These are phyloP conservation scores for Exocentrus adspersus DNA, from an alignment of 2,888 invertebrate genomes.

Conservation along the genomic window DNA sequence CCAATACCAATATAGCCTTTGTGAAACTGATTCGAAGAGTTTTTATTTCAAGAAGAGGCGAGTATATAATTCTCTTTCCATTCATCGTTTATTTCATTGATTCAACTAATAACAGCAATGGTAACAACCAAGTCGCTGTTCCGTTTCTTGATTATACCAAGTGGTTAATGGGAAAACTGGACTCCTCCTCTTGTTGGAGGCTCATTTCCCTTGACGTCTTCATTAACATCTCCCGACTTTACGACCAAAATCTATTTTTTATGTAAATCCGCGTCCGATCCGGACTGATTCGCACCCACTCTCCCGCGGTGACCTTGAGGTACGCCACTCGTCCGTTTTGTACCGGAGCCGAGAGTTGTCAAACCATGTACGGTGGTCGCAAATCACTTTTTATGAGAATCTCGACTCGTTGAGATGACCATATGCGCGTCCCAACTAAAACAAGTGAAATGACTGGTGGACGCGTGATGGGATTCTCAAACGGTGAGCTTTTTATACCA, in stretches of 20 bases:
- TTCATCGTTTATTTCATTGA: no score
- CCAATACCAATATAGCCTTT: no score
- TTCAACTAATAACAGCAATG: no score
- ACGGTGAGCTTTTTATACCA: constrained; percentile 43
- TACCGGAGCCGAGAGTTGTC: constrained; percentile 49
- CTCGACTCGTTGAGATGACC: constrained; percentile 45
- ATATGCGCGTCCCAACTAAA: constrained; percentile 46
- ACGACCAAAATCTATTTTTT: constrained; percentile 32
- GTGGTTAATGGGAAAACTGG: no score
- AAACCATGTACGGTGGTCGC: constrained; percentile 53
- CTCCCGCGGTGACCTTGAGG: constrained; percentile 46
- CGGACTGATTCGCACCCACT: constrained; percentile 43
- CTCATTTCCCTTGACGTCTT: no score
- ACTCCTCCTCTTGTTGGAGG: no score
- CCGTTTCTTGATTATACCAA: no score
- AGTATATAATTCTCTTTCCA: no score
- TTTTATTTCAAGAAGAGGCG: no score
- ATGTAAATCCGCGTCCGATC: constrained; percentile 30
- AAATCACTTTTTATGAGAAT: constrained; percentile 54
- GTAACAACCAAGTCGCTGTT: no score
- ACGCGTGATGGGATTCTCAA: constrained; percentile 48
- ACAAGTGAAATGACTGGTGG: constrained; percentile 48
- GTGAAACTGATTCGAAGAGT: no score
- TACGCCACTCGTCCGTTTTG: constrained; percentile 46
- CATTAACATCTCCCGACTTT: constrained; percentile 26